phyloP scores from a whole-genome alignment of 2,113 vertebrate species.

The Tiliqua scincoides region DNA sequence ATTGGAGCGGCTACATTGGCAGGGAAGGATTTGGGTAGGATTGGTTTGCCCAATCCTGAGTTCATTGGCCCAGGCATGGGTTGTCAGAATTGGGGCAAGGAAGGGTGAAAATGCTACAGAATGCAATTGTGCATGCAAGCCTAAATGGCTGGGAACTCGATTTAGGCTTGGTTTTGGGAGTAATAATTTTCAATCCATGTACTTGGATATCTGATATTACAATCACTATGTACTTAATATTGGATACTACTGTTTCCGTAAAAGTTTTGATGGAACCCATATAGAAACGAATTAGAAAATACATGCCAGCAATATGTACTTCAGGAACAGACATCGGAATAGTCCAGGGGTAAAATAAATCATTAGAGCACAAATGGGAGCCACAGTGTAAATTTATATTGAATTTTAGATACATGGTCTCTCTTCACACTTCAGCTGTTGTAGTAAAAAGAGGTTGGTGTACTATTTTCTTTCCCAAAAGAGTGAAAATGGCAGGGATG shows the following conservation, averaged over 20 bases:
- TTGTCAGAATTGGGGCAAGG: too few species aligned
- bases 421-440: slow-evolving; percentile 16
- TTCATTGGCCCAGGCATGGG: too few species aligned
- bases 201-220: too few species aligned
- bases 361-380: slow-evolving; percentile 31
- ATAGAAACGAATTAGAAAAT: slow-evolving; percentile 29
- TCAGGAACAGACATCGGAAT: neutral
- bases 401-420: slow-evolving; percentile 24
- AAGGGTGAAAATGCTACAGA: too few species aligned
- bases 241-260: slow-evolving; percentile 29
- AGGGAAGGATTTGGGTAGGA: too few species aligned
- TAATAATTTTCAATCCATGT: too few species aligned
- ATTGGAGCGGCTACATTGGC: too few species aligned
- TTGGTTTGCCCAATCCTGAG: too few species aligned
- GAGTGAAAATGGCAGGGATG: slow-evolving; percentile 33
- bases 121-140: too few species aligned
- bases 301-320: neutral
- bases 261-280: slow-evolving; percentile 25
- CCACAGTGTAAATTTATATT: neutral
- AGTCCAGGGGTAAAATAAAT: slow-evolving; percentile 35
- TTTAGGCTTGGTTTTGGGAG: too few species aligned
- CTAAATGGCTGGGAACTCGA: too few species aligned
- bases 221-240: slow-evolving; percentile 2
- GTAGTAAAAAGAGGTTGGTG: slow-evolving; percentile 41
- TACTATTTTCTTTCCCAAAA: slow-evolving; percentile 43